Evolutionary conservation across 1,140 invertebrate species (phyloP), one percentile per base, ranked within the genome.

Genomic region (Anoplophora glabripennis): DNA sequence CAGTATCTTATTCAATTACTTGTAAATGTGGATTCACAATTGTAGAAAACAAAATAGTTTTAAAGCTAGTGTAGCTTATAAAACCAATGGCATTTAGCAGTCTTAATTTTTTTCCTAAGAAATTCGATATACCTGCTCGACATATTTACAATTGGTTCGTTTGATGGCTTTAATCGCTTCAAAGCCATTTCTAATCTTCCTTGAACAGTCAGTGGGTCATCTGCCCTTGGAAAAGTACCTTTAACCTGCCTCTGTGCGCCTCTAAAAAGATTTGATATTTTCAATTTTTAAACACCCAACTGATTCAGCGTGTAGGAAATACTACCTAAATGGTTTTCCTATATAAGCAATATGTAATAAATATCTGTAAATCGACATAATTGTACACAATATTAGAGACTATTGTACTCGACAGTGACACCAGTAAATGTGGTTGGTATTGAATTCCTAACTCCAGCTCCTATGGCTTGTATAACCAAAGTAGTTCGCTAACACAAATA

Each of bases 61-160:
- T n/a, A n/a, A n/a, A n/a, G n/a, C n/a, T n/a, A n/a, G n/a, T n/a
- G n/a, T n/a, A n/a, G n/a, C n/a, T n/a, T n/a, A n/a, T n/a, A n/a
- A n/a, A n/a, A n/a, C n/a, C n/a, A n/a, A n/a, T n/a, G n/a, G n/a
- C n/a, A n/a, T n/a, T n/a, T n/a, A n/a, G n/a, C n/a, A n/a, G n/a
- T n/a, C n/a, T n/a, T n/a, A n/a, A n/a, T n/a, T n/a, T n/a, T n/a
- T n/a, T n/a, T n/a, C n/a, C n/a, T n/a, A n/a, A n/a, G n/a, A n/a
- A n/a, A n/a, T n/a, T n/a, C n/a, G n/a, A n/a, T n/a, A n/a, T 76
- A 88, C 86, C 86, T 83, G 78, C 86, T 88, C 21, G 85, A 86
- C 28, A 83, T 70, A n/a, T 60, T 63, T 4, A 86, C 59, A 40
- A 67, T 65, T 38, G 84, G 82, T 57, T 78, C 75, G 64, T 79